Conservation (phyloP, 2,797 vertebrate species). For the Benthosema pterotum region DNA sequence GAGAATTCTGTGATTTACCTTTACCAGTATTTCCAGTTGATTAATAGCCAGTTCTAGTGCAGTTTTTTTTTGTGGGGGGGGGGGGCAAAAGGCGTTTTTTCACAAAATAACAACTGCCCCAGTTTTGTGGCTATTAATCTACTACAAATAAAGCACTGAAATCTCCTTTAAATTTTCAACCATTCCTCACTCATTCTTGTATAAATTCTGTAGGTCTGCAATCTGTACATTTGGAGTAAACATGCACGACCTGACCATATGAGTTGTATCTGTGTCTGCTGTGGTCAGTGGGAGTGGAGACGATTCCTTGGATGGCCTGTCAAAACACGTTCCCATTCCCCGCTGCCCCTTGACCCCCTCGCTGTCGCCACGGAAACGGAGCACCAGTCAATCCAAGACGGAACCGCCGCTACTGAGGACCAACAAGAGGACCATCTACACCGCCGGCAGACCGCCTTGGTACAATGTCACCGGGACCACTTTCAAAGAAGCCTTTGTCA, state of each 20-base stretch:
- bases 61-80: too few relatives aligned
- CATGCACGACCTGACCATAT: neutral
- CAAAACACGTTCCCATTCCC: constrained; percentile 46
- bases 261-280: neutral
- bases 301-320: constrained; percentile 78
- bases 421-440: constrained; percentile 90
- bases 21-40: too few relatives aligned
- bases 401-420: constrained; percentile 89
- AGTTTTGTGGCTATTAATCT: too few relatives aligned
- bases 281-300: constrained; percentile 74
- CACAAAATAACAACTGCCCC: too few relatives aligned
- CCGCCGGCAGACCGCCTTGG: constrained; percentile 88
- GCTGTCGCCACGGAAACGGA: constrained; percentile 79
- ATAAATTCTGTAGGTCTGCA: too few relatives aligned
- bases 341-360: constrained; percentile 80
- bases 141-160: too few relatives aligned
- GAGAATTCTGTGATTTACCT: too few relatives aligned
- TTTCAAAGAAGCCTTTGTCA: constrained; percentile 91
- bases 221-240: too few relatives aligned
- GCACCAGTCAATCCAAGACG: constrained; percentile 84
- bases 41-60: too few relatives aligned
- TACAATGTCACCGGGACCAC: constrained; percentile 91
- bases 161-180: too few relatives aligned
- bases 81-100: too few relatives aligned
- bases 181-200: too few relatives aligned